Conservation (phyloP, 2,888 invertebrate species). For the Chaitophorus viminalis region DNA sequence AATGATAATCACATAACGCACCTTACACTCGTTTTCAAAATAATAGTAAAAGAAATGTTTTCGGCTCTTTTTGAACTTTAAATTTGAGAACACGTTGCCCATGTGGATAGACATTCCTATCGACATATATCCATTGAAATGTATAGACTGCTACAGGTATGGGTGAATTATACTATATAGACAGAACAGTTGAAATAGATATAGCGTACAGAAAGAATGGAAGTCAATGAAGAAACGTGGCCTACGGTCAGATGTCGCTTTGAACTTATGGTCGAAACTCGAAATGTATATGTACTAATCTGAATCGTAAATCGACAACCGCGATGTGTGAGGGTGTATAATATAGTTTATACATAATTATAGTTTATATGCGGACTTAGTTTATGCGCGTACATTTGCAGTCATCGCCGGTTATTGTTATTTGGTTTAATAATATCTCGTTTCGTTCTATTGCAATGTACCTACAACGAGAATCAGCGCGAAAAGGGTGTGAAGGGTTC, state of each 20-base stretch:
- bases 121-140: too few relatives aligned
- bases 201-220: neutral
- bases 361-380: too few relatives aligned
- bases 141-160: neutral
- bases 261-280: neutral
- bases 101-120: too few relatives aligned
- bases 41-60: neutral
- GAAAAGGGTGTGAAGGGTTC: too few relatives aligned
- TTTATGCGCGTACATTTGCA: too few relatives aligned
- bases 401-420: too few relatives aligned
- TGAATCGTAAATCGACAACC: constrained; percentile 39
- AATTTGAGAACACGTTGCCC: neutral
- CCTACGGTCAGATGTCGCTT: neutral
- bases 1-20: neutral
- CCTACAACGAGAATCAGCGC: too few relatives aligned
- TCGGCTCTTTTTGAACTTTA: neutral
- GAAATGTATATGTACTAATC: neutral
- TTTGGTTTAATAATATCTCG: too few relatives aligned
- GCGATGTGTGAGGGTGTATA: too few relatives aligned
- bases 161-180: neutral
- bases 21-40: constrained; percentile 10
- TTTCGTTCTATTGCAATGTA: too few relatives aligned
- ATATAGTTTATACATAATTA: too few relatives aligned
- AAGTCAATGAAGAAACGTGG: neutral
- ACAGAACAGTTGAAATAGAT: neutral